These are phyloP conservation scores for Nematostella vectensis DNA, from an alignment of 92 coral and sea anemone species.

Conservation along the genomic window DNA sequence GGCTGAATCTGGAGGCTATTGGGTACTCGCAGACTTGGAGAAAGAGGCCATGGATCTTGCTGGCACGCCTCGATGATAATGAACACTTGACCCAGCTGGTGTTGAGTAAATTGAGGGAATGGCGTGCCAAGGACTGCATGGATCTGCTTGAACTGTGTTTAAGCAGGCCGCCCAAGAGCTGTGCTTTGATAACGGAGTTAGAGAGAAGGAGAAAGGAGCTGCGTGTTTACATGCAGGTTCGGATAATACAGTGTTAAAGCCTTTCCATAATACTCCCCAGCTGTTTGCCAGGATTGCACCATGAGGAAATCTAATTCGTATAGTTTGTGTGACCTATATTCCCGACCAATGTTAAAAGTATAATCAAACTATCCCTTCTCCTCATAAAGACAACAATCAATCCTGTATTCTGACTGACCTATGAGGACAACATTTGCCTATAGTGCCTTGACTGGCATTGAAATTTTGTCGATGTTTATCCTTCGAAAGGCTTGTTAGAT, in stretches of 20 bases:
- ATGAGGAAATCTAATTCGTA: too few relatives aligned
- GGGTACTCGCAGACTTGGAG: constrained; percentile 59
- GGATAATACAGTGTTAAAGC: too few relatives aligned
- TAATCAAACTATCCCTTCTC: too few relatives aligned
- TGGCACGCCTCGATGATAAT: constrained; percentile 57
- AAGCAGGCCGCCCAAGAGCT: constrained; percentile 59
- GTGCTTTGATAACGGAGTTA: constrained; percentile 49
- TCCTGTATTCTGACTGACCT: too few relatives aligned
- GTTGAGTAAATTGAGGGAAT: constrained; percentile 51
- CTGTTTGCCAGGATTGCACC: background rate
- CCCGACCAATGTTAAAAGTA: too few relatives aligned
- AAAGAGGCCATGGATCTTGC: constrained; percentile 66
- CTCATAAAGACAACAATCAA: too few relatives aligned
- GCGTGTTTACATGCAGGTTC: constrained; percentile 58
- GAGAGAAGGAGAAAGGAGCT: constrained; percentile 60
- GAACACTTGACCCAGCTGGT: constrained; percentile 68
- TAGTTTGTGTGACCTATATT: too few relatives aligned
- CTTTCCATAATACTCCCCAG: background rate
- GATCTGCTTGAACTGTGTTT: constrained; percentile 63
- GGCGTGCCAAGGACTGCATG: constrained; percentile 65
- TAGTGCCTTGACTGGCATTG: too few relatives aligned
- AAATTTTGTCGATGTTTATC: too few relatives aligned
- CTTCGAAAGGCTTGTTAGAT: too few relatives aligned
- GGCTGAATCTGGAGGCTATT: constrained; percentile 50
- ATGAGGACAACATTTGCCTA: too few relatives aligned